These are phyloP conservation scores for Globodera rostochiensis DNA, from an alignment of 1,140 invertebrate genomes.

Conservation along the genomic window DNA sequence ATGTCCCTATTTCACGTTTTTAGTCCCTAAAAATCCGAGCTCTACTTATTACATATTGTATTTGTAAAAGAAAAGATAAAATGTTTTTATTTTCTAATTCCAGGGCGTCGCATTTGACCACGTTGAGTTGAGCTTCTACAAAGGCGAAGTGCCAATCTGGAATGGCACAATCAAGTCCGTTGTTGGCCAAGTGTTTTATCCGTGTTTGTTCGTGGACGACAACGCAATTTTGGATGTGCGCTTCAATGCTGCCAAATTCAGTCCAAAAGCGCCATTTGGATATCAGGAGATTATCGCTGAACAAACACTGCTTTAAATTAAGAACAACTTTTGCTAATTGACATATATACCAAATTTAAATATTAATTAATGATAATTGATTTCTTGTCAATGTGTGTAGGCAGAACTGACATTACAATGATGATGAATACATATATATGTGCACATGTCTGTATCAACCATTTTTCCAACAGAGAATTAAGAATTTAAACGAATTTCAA, in stretches of 20 bases:
- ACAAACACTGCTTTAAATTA: conserved; percentile 84
- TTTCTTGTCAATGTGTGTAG: too few species aligned
- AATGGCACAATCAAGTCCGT: conserved; percentile 79
- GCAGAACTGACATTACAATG: too few species aligned
- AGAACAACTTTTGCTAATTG: too few species aligned
- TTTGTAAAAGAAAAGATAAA: conserved; percentile 4
- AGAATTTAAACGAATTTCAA: too few species aligned
- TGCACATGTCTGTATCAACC: too few species aligned
- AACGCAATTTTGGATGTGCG: conserved; percentile 93
- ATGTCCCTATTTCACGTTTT: too few species aligned
- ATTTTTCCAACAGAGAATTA: too few species aligned
- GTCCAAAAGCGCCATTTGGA: conserved; percentile 80
- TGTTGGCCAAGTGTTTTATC: conserved; percentile 83
- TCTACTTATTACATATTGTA: too few species aligned
- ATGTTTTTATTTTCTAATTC: conserved; percentile 35
- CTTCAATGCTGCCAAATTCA: conserved; percentile 78
- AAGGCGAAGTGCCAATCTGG: conserved; percentile 86
- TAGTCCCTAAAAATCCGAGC: too few species aligned
- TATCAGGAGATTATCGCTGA: conserved; percentile 96
- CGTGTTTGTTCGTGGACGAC: conserved; percentile 92
- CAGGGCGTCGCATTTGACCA: conserved; percentile 88
- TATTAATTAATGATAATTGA: too few species aligned
- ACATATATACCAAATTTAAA: too few species aligned
- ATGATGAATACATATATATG: too few species aligned
- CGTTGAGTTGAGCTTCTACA: conserved; percentile 90